Evolutionary conservation across 2,113 vertebrate species (phyloP).

Genomic region (Syrmaticus mikado): DNA sequence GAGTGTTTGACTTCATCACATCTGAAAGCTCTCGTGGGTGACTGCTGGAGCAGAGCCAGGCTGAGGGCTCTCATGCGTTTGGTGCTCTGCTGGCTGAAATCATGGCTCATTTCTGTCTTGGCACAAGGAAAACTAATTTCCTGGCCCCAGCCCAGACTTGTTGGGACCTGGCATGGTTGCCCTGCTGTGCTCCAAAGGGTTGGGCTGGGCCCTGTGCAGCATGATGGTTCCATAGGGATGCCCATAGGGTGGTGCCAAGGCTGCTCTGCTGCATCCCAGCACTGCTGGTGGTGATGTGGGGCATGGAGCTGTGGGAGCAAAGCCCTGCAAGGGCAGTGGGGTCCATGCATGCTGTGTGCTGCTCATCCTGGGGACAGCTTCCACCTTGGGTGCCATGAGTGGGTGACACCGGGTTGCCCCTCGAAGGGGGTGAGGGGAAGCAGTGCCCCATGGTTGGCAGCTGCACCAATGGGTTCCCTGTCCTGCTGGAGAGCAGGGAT

Average conservation of each 20-base stretch:
- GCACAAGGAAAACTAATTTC: neutral
- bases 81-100: neutral
- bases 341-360: neutral
- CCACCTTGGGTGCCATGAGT: neutral
- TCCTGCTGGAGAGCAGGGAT: neutral
- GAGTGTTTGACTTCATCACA: neutral
- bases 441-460: rapidly evolving
- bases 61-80: neutral
- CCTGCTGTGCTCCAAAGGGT: rapidly evolving
- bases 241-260: neutral
- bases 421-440: neutral
- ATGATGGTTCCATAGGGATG: neutral
- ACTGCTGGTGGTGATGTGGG: neutral
- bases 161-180: neutral
- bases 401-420: neutral
- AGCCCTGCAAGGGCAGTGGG: neutral
- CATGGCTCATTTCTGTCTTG: neutral
- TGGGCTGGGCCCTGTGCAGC: neutral
- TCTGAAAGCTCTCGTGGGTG: neutral
- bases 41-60: neutral
- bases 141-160: neutral
- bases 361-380: neutral
- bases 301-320: neutral
- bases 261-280: rapidly evolving
- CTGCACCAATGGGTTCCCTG: neutral